Evolutionary conservation across 2,888 invertebrate genomes (phyloP), one percentile per base, ranked within the genome.

Genomic region (Himalopsyche anomala): DNA sequence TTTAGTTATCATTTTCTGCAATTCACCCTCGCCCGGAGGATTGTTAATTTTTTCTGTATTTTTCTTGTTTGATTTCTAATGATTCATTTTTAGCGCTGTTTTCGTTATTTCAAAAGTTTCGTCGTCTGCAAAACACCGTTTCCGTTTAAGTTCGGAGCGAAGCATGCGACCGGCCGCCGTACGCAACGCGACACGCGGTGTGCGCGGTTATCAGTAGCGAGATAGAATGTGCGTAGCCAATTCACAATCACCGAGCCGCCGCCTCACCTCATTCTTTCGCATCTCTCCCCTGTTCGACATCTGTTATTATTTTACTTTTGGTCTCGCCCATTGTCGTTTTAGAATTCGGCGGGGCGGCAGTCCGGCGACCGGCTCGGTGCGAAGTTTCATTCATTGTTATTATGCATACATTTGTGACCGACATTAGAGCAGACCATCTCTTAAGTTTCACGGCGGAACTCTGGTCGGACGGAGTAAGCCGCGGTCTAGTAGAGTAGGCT

Each of bases 371-470:
- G 79, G 79, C 69, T 85, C 82, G 55, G 87, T 84, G 86, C 85
- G 85, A 87, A 82, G 85, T 86, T 85, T 85, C 82, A 86, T 85
- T 82, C 74, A 74, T 74, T 36, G 36, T 74, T 74, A 74, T 74
- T 62, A 62, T 74, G 28, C 38, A 74, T 36, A 74, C 36, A 51
- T 82, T 82, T 55, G 54, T 82, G 55, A 55, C 54, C 55, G 56
- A 87, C 85, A 84, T 84, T 88, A 88, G 86, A 88, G 89, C 87
- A 87, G 91, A 93, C 93, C 93, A 93, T 93, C 93, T 93, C 93
- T 93, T 92, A 92, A 93, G 93, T 93, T 89, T 93, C 93, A 87
- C 92, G 92, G 92, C 91, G 92, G 90, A 90, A 91, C 92, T 92
- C 92, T 91, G 91, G 88, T 85, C 82, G 88, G 86, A 87, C 87